Conservation (phyloP, 2,113 vertebrate species). For the Acanthisitta chloris region DNA sequence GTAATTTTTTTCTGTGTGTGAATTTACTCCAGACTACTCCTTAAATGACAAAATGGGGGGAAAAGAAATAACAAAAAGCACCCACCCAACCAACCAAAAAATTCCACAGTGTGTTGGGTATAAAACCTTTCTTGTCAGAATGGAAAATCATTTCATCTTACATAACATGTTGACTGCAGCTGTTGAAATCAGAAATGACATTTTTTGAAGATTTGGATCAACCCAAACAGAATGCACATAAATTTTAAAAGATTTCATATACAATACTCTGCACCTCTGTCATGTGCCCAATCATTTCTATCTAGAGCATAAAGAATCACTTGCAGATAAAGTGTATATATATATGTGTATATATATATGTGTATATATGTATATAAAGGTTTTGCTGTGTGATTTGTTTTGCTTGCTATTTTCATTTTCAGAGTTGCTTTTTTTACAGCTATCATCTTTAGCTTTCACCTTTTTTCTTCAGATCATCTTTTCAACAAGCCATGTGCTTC, state of each 20-base stretch:
- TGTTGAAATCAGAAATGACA: neutral
- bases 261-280: neutral
- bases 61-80: neutral
- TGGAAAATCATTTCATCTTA: neutral
- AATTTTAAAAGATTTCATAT: neutral
- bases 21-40: neutral
- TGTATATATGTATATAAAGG: neutral
- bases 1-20: neutral
- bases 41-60: neutral
- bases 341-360: too few species aligned
- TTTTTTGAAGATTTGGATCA: neutral
- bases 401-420: neutral
- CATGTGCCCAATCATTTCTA: neutral
- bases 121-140: neutral
- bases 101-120: rapidly evolving
- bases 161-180: rapidly evolving
- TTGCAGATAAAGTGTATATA: too few species aligned
- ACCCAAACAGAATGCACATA: neutral
- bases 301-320: neutral
- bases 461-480: neutral
- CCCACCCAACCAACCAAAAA: rapidly evolving
- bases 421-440: neutral
- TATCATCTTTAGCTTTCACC: neutral
- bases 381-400: neutral
- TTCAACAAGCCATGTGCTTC: neutral